Evolutionary conservation across 2,113 vertebrate genomes (phyloP), one percentile per base, ranked within the genome.

Genomic region (Centropus bengalensis): DNA sequence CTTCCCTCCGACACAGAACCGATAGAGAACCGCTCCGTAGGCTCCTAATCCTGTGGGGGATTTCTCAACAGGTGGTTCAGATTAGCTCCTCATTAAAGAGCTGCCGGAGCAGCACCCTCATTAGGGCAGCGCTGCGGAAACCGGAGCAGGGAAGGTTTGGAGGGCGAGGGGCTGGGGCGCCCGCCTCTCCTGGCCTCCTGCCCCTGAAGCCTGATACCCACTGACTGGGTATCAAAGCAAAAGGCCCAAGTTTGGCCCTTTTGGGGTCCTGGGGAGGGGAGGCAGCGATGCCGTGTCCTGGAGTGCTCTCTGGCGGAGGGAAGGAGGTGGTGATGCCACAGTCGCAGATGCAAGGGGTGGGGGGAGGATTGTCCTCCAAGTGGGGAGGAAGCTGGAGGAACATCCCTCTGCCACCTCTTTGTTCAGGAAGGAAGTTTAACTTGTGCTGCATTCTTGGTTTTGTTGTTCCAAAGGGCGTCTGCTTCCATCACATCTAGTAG

Each of bases 1-100:
- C 49, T 69, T 52, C 6, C 10, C 58, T 40, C 33, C 0, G 5
- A 91, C 71, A 75, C 95, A 22, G 9, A 74, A 54, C 33, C 0
- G 5, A 91, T 68, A 75, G 95, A 22, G 9, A 74, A 54, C 47
- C 70, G 58, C 54, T 92, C 58, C 9, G 1, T 30, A 66, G 91
- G 49, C 88, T 97, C 83, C 78, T 86, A 87, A 88, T 96, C 76
- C 73, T 95, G 83, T 0, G 1, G 76, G 91, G 83, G 83, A 87
- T 97, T 97, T 96, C 90, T 95, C 84, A 94, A 97, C 84, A 95
- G 81, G 94, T 96, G 89, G 91, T 97, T 97, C 95, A 94, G 80
- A 95, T 97, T 97, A 97, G 93, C 93, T 95, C 94, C 94, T 97
- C 93, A 89, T 97, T 97, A 96, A 96, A 94, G 73, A 86, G 83